Base-by-base conservation (phyloP, 2,888 invertebrate species). In the Ceraclea dissimilis region DNA sequence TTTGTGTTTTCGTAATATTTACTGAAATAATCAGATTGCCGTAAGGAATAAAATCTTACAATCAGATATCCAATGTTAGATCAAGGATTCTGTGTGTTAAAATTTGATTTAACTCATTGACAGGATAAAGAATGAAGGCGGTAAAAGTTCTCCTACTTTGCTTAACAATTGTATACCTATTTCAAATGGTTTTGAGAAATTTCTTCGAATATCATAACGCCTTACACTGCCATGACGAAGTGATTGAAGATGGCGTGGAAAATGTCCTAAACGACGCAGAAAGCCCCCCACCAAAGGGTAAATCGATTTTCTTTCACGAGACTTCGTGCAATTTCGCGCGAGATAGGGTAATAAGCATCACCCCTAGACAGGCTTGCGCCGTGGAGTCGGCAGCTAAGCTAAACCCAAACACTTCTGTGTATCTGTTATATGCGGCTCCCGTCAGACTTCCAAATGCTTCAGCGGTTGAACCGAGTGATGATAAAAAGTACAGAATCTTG, bases 301-400 rank as follows among this genome's bases (percentile, higher is more conserved):
- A 58, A 57, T 79, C 81, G 10, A 84, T 86, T 61, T 86, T 85
- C 66, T 85, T 86, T 64, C 79, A 81, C 62, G 85, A 85, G 65
- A 84, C 85, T 0, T 83, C 84, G 0, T 85, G 85, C 64, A 74
- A 71, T 57, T 69, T 70, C 0, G 64, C 64, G 44, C 47, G 61
- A 8, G 64, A 66, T 34, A 73, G 69, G 1, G 74, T 75, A 4
- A 67, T 78, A 10, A 66, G 69, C 0, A 66, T 85, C 31, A 75
- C 73, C 18, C 65, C 79, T 0, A 72, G 85, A 16, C 82, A 86
- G 65, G 82, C 84, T 0, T 86, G 86, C 66, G 82, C 85, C 0
- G 77, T 86, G 0, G 86, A 86, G 69, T 84, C 85, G 0, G 84
- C 85, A 0, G 83, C 85, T 0, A 71, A 69, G 58, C 71, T 79